Percentiles rank a stretch among this genome's conserved stretches.
Conservation (phyloP, 2,113 vertebrate species). For the Girardinichthys multiradiatus region DNA sequence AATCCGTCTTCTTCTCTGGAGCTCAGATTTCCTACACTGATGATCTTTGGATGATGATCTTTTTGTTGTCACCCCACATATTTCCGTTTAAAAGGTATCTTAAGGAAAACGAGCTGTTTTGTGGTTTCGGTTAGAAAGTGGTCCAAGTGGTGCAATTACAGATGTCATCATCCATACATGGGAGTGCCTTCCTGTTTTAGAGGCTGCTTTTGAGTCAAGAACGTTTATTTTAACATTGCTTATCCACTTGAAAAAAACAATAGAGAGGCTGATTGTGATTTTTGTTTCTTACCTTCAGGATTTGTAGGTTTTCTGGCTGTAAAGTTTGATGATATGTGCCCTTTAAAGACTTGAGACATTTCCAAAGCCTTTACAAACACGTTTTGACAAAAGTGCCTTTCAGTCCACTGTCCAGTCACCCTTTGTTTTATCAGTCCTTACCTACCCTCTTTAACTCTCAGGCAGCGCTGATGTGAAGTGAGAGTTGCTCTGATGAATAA, state of each 20-base stretch:
- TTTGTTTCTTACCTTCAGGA: not conserved
- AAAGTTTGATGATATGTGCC: not conserved
- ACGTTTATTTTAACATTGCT: not conserved
- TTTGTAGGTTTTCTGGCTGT: not conserved
- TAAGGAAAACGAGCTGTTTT: too few relatives aligned
- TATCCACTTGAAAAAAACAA: not conserved
- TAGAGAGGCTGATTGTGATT: not conserved
- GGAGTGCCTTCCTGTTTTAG: not conserved
- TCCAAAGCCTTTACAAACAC: slow-evolving; percentile 43
- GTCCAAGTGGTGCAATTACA: too few relatives aligned
- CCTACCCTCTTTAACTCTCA: not conserved
- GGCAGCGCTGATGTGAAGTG: not conserved
- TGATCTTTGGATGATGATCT: too few relatives aligned
- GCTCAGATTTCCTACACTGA: too few relatives aligned
- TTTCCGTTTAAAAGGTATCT: too few relatives aligned
- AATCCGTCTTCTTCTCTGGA: too few relatives aligned
- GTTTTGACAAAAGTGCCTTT: slow-evolving; percentile 63
- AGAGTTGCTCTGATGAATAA: not conserved
- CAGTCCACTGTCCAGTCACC: not conserved
- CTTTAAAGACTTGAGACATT: not conserved
- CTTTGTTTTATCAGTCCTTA: not conserved
- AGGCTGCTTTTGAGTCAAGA: not conserved
- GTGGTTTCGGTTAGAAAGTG: too few relatives aligned
- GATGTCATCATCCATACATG: too few relatives aligned
- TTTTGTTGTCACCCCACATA: too few relatives aligned